Base-by-base conservation (phyloP, 2,888 invertebrate genomes). In the Drosophila limbata region DNA sequence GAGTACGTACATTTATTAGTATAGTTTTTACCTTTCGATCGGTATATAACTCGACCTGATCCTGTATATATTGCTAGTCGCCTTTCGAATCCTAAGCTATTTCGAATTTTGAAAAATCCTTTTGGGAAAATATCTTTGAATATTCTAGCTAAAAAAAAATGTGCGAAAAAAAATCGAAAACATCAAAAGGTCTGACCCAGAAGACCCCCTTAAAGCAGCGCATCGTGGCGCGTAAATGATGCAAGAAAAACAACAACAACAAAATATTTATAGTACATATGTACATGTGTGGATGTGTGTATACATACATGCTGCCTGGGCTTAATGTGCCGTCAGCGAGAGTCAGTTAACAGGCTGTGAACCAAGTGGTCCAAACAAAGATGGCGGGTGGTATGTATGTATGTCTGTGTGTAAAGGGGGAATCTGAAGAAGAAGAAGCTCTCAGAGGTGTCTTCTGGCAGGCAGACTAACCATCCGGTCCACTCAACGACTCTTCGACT, bases 271-370 rank as follows among this genome's bases (percentile, higher is more conserved):
- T 21, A 28, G 5, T 28, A 25, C 25, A 28, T 28, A 28, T 28
- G 28, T 28, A 8, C 28, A 28, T 17, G 44, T 33, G n/a, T 53
- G 13, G 37, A 21, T 33, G 40, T 39, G 21, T 25, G 21, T 48
- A n/a, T 35, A 48, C 55, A 64, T 52, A 72, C 33, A 39, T 39
- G 40, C 37, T 48, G 40, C 40, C 40, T 48, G 66, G 75, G 69
- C 68, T 72, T 73, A 70, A 74, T 74, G 66, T 64, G 63, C 67
- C 55, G 64, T 64, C 72, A 63, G 78, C 55, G 63, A 60, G 79
- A 64, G 64, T 52, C 69, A 69, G 73, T 81, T 81, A 79, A 65
- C 67, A 68, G 70, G 65, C 69, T 79, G 67, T 60, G 73, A 64
- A 60, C 39, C 64, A 68, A 70, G 77, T 79, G 65, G 68, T 51